Conservation (phyloP, 2,797 vertebrate species). For the Kryptolebias ocellatus region DNA sequence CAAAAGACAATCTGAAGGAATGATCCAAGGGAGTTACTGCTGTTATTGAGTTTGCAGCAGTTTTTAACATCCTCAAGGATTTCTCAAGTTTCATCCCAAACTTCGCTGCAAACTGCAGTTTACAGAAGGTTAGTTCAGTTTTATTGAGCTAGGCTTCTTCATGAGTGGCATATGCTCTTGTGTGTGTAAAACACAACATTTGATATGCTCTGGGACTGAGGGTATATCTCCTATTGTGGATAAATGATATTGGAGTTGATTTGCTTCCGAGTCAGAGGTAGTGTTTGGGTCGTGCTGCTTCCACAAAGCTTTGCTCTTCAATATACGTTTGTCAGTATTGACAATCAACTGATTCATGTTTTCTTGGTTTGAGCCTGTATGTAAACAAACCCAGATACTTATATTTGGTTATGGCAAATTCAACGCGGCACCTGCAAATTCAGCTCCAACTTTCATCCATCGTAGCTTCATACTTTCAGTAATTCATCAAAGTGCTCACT, state of each 20-base stretch:
- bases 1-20: neutral
- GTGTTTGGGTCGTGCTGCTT: neutral
- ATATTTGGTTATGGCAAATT: neutral
- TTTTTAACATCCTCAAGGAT: neutral
- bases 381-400: neutral
- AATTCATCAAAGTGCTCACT: neutral
- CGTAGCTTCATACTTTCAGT: neutral
- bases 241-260: neutral
- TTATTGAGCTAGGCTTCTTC: neutral
- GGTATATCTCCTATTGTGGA: neutral
- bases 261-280: neutral
- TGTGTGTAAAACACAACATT: neutral
- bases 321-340: neutral
- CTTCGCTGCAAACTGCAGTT: neutral
- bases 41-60: neutral
- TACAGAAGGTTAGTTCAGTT: neutral
- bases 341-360: neutral
- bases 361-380: neutral
- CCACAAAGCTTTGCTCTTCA: neutral
- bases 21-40: neutral
- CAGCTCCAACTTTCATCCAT: neutral
- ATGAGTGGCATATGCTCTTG: neutral
- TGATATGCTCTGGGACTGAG: neutral
- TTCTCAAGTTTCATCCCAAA: neutral
- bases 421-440: neutral